Base-by-base conservation (phyloP, 2,113 vertebrate genomes). In the Periophthalmodon schlosseri region DNA sequence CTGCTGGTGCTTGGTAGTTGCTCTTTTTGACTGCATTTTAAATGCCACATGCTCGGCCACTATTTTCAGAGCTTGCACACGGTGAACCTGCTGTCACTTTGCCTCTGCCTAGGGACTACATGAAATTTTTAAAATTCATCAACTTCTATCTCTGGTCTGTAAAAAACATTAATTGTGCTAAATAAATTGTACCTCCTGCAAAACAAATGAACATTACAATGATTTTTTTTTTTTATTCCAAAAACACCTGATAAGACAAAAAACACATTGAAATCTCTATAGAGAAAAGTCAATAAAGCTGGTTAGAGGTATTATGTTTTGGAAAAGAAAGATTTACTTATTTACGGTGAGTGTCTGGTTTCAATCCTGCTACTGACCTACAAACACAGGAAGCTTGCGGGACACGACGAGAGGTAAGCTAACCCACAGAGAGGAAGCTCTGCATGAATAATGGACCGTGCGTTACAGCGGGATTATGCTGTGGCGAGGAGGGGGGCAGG, bases 381-480 rank as follows among this genome's bases (percentile, higher is more conserved):
- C 79, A 84, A 79, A 78, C 54, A 75, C 74, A 89, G 87, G 85
- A 90, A 80, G 70, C 28, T 5, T 56, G 39, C 71, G 49, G 75
- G 74, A 74, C 69, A 34, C 70, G 66, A 76, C 66, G 78, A 77
- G 71, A 21, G 46, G 86, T 75, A 88, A 91, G 73, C 73, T 69
- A 84, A 90, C 44, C 71, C 84, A 70, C 56, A 33, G 68, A 82
- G 69, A 91, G 90, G 91, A 92, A 87, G 84, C 82, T 60, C 28
- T 89, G 70, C 90, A 92, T 88, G 89, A 91, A 71, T 91, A 88
- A 92, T 91, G 88, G 34, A 47, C 83, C n/a, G 13, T 79, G 68
- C 50, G 28, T 78, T 75, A 84, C 73, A 79, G 79, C 54, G 75
- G 76, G 80, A 86, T 86, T 49, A 80, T 58, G 72, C 80, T 82